A percentile compares a stretch with the other conserved stretches of the same genome.
These are phyloP conservation scores for Eristalinus aeneus DNA, from an alignment of 2,888 invertebrate species.

Conservation along the genomic window DNA sequence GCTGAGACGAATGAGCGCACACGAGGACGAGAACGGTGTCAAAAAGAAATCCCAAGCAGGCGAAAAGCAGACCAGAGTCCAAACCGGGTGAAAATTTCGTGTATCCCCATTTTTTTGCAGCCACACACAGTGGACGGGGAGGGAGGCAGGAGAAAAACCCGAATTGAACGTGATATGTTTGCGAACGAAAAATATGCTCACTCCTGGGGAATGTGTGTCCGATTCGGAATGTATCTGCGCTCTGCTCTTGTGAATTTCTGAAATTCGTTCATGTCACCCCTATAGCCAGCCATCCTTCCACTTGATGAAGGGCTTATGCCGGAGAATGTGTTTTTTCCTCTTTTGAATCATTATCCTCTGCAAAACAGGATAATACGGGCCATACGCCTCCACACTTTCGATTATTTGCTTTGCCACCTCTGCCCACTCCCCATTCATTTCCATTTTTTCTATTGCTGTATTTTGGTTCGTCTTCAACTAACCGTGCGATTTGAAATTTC, in stretches of 20 bases:
- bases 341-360: slow-evolving; percentile 50
- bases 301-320: slow-evolving; percentile 34
- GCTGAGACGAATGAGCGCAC: not conserved
- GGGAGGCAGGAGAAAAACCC: slow-evolving; percentile 32
- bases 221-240: slow-evolving; percentile 28
- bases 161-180: slow-evolving; percentile 67
- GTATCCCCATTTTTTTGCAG: slow-evolving; percentile 35
- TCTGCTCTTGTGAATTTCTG: not conserved
- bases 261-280: slow-evolving; percentile 13
- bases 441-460: not conserved
- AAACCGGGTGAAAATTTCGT: not conserved
- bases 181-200: slow-evolving; percentile 61
- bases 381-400: not conserved
- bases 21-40: slow-evolving; percentile 20
- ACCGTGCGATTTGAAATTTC: slow-evolving; percentile 40
- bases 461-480: not conserved
- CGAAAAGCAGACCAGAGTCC: slow-evolving; percentile 39
- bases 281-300: not conserved
- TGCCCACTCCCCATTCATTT: not conserved
- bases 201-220: slow-evolving; percentile 48
- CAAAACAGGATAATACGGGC: slow-evolving; percentile 36
- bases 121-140: not conserved
- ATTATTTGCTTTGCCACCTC: slow-evolving; percentile 13
- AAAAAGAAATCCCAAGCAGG: slow-evolving; percentile 60
- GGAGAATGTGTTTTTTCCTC: slow-evolving; percentile 8